Percentiles rank a stretch among this genome's conserved stretches.
These are phyloP conservation scores for Saguinus midas DNA, from an alignment of 2,113 vertebrate species.

Conservation along the genomic window DNA sequence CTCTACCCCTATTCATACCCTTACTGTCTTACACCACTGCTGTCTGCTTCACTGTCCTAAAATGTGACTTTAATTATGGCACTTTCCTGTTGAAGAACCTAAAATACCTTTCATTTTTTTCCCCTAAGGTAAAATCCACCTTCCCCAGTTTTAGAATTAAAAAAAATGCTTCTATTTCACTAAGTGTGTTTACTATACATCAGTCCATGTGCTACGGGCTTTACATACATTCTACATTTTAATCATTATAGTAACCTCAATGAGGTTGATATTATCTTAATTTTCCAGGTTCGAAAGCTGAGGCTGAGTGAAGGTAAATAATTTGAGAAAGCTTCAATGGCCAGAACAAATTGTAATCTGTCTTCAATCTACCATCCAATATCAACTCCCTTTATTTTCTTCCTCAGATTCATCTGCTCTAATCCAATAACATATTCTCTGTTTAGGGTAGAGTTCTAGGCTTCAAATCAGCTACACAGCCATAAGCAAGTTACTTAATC, in stretches of 20 bases:
- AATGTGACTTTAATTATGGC: not conserved
- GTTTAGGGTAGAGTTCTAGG: not conserved
- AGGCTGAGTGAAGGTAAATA: not conserved
- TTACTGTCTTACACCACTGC: not conserved
- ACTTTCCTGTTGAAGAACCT: not conserved
- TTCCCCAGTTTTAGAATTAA: slow-evolving; percentile 5
- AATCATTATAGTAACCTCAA: not conserved
- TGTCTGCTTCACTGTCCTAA: not conserved
- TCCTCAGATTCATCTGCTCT: not conserved
- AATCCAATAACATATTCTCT: not conserved
- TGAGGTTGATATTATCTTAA: not conserved
- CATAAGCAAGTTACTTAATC: not conserved
- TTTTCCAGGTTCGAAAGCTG: not conserved
- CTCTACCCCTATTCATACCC: not conserved
- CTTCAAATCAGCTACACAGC: not conserved
- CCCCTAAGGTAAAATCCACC: not conserved
- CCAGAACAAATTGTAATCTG: not conserved
- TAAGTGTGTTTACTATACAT: not conserved
- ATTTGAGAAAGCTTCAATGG: not conserved
- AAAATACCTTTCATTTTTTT: not conserved
- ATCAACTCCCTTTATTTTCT: not conserved
- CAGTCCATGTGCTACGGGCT: not conserved
- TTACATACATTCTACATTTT: not conserved
- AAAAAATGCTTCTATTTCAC: not conserved
- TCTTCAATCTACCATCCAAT: not conserved